These are phyloP conservation scores for Habroteleia sp. DNA, from an alignment of 2,888 invertebrate genomes.

Conservation along the genomic window DNA sequence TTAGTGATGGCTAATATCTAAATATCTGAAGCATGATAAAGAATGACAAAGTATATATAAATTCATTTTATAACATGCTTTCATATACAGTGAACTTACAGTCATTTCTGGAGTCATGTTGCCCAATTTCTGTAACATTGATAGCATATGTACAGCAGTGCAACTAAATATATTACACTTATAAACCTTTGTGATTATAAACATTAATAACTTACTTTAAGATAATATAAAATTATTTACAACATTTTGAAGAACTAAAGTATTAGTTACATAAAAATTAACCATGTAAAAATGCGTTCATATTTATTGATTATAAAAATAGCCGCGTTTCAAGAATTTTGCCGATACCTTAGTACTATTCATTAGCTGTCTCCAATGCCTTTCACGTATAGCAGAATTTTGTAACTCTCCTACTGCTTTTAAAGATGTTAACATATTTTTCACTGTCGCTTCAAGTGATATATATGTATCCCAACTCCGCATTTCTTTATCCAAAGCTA, in stretches of 20 bases:
- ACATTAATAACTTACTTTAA: slow-evolving; percentile 2
- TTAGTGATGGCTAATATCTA: too few relatives aligned
- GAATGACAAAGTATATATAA: not conserved
- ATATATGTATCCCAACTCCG: slow-evolving; percentile 95
- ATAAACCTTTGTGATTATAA: slow-evolving; percentile 12
- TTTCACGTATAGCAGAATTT: slow-evolving; percentile 96
- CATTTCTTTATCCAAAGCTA: slow-evolving; percentile 96
- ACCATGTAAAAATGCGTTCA: slow-evolving; percentile 7
- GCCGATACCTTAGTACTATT: slow-evolving; percentile 92
- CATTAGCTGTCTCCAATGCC: slow-evolving; percentile 99
- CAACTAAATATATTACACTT: slow-evolving; percentile 71
- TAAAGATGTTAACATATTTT: slow-evolving; percentile 97
- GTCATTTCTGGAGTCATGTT: slow-evolving; percentile 81
- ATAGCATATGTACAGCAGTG: slow-evolving; percentile 81
- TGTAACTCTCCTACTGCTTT: slow-evolving; percentile 97
- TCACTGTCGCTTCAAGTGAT: slow-evolving; percentile 94
- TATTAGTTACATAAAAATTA: slow-evolving; percentile 4
- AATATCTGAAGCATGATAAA: too few relatives aligned
- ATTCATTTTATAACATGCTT: slow-evolving; percentile 65
- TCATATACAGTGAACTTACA: slow-evolving; percentile 81
- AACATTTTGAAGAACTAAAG: slow-evolving; percentile 2
- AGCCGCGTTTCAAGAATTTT: slow-evolving; percentile 57
- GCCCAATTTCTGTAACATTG: slow-evolving; percentile 81
- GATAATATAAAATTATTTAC: too few relatives aligned
- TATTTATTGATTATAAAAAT: slow-evolving; percentile 15